Evolutionary conservation across 2,797 vertebrate genomes (phyloP).

Genomic region (Fratercula arctica): DNA sequence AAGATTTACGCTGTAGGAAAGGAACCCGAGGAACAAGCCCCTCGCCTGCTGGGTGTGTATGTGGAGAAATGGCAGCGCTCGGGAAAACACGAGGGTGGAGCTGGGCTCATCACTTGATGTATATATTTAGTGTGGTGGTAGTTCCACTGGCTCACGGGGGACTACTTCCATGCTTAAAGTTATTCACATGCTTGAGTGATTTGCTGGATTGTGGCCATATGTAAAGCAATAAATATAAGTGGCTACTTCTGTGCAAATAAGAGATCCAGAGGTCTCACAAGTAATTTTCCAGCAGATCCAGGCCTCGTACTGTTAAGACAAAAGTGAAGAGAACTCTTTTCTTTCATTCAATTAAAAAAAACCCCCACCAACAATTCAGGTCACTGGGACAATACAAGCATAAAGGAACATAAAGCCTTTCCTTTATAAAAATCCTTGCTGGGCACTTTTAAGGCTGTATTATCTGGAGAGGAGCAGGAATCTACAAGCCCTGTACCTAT

Average conservation of each 20-base stretch:
- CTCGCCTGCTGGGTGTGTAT: neutral
- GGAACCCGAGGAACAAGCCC: neutral
- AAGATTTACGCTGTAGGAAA: neutral
- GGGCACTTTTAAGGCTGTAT: neutral
- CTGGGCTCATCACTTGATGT: neutral
- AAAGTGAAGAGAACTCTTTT: neutral
- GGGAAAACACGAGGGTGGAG: neutral
- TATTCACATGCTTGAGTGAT: conserved; percentile 54
- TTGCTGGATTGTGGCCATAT: conserved; percentile 57
- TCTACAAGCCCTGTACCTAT: neutral
- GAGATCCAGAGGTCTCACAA: conserved; percentile 26
- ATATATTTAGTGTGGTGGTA: neutral
- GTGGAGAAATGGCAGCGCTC: neutral
- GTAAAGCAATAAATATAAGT: conserved; percentile 66
- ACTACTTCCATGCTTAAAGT: conserved; percentile 28
- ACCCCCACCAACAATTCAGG: neutral
- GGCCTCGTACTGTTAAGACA: neutral
- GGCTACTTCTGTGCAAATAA: conserved; percentile 58
- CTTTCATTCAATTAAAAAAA: neutral
- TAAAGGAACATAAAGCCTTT: neutral
- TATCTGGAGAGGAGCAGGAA: neutral
- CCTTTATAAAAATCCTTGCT: neutral
- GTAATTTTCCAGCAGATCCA: conserved; percentile 49
- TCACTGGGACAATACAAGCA: neutral
- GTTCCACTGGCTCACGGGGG: neutral